Percentiles rank a stretch among this genome's conserved stretches.
Conservation (phyloP, 1,140 invertebrate species). For the Harpegnathos saltator region DNA sequence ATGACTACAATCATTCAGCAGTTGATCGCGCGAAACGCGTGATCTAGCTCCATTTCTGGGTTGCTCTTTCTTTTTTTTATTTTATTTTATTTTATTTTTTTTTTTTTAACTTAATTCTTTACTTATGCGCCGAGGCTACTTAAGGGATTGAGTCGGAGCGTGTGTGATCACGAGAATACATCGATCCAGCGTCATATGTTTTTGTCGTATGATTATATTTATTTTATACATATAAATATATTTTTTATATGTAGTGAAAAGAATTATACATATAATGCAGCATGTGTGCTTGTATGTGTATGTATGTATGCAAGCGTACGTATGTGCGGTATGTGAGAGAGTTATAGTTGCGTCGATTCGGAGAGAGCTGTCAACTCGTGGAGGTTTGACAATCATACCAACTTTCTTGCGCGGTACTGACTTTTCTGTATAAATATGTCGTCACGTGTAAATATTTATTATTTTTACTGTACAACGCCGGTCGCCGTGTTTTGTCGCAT, state of each 20-base stretch:
- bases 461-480: slow-evolving; percentile 80
- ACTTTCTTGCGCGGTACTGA: slow-evolving; percentile 80
- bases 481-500: slow-evolving; percentile 67
- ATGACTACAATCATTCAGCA: neutral
- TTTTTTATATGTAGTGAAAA: slow-evolving; percentile 45
- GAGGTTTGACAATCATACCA: slow-evolving; percentile 81
- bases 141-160: slow-evolving; percentile 14
- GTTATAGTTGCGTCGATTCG: neutral
- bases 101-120: slow-evolving; percentile 32
- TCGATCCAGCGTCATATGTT: slow-evolving; percentile 43
- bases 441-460: slow-evolving; percentile 84
- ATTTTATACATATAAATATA: slow-evolving; percentile 50
- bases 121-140: slow-evolving; percentile 34
- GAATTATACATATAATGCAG: slow-evolving; percentile 27
- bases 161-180: slow-evolving; percentile 11
- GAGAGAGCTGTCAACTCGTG: slow-evolving; percentile 63
- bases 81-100: slow-evolving; percentile 18
- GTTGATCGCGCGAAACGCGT: no score
- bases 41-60: neutral
- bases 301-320: no score
- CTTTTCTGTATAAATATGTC: slow-evolving; percentile 77
- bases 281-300: neutral
- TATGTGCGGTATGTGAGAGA: no score
- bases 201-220: slow-evolving; percentile 31
- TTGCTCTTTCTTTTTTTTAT: neutral